phyloP scores from a whole-genome alignment of 2,888 invertebrate species.

The Drosophila emarginata region DNA sequence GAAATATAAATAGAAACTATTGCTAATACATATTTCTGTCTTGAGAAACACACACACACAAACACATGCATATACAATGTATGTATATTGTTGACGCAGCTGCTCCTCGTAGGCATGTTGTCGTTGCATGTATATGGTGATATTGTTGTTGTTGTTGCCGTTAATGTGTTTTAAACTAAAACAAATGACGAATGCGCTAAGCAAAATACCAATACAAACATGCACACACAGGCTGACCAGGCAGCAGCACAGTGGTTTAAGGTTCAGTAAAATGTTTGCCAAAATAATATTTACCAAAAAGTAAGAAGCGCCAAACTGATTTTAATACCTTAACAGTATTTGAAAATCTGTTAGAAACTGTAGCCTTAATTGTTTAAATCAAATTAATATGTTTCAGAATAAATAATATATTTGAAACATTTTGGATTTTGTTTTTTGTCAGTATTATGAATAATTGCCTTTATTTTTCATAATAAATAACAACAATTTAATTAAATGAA shows the following conservation, averaged over 20 bases:
- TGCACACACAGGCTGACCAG: neutral
- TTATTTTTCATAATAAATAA: neutral
- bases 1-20: conserved; percentile 11
- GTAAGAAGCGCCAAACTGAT: no score
- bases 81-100: conserved; percentile 35
- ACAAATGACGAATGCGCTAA: conserved; percentile 62
- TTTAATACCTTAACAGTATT: no score
- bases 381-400: no score
- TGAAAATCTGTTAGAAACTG: no score
- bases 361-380: no score
- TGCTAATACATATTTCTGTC: conserved; percentile 18
- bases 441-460: neutral
- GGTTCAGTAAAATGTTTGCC: neutral
- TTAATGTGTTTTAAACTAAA: conserved; percentile 13
- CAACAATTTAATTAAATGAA: neutral
- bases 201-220: conserved; percentile 16
- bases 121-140: conserved; percentile 38
- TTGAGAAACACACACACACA: conserved; percentile 23
- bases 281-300: neutral
- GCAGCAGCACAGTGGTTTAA: conserved; percentile 18
- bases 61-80: conserved; percentile 10
- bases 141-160: conserved; percentile 27
- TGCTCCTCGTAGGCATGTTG: conserved; percentile 28
- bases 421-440: no score
- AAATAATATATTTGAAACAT: no score